Evolutionary conservation across 1,140 invertebrate species (phyloP).

Genomic region (Venturia canescens): DNA sequence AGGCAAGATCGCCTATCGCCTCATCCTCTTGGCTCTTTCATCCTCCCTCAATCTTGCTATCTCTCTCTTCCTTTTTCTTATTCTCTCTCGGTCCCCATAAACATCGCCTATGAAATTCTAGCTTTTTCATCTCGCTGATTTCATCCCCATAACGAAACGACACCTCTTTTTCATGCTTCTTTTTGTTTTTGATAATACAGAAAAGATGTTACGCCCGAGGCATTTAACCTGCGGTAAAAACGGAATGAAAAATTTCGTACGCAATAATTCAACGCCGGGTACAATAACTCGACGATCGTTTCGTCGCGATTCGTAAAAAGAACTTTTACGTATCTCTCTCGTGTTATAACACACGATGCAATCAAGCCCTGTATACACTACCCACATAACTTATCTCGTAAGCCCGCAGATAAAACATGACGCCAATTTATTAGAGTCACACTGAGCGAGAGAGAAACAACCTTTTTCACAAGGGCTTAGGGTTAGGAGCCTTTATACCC

Average conservation of each 20-base stretch:
- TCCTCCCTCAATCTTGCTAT: conserved; percentile 31
- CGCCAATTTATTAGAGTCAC: too few relatives aligned
- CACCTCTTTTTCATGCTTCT: too few relatives aligned
- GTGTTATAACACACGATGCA: too few relatives aligned
- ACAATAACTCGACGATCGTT: conserved; percentile 7
- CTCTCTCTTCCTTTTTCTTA: conserved; percentile 25
- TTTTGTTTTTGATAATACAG: not conserved
- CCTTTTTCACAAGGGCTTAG: too few relatives aligned
- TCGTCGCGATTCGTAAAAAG: not conserved
- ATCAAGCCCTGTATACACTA: too few relatives aligned
- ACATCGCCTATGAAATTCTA: conserved; percentile 18
- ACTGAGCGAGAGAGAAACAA: too few relatives aligned
- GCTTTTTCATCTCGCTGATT: conserved; percentile 32
- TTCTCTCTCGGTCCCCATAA: not conserved
- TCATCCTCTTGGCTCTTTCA: conserved; percentile 45
- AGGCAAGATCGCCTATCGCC: not conserved
- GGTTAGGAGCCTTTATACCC: too few relatives aligned
- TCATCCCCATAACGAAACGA: conserved; percentile 24
- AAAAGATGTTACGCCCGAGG: not conserved
- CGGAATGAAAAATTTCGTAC: not conserved
- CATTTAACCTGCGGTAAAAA: not conserved
- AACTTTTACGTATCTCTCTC: not conserved
- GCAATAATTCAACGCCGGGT: not conserved
- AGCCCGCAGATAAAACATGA: too few relatives aligned
- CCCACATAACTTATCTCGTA: too few relatives aligned